Conservation (phyloP, 1,140 invertebrate species). For the Portunus trituberculatus region DNA sequence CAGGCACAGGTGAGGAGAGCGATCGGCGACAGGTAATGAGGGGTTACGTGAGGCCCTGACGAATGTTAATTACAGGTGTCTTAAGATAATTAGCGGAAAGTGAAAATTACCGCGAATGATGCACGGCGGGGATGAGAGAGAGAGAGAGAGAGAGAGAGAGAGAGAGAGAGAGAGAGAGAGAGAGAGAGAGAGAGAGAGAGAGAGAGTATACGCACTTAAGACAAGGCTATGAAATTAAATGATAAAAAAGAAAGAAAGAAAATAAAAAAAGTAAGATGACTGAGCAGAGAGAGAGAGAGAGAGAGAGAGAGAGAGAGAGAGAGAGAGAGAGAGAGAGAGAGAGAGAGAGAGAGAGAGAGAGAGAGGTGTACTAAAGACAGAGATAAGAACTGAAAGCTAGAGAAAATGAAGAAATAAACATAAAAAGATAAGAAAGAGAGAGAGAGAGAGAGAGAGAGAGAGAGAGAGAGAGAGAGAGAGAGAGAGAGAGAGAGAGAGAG, state of each 20-base stretch:
- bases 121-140: neutral
- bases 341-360: too few species aligned
- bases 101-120: neutral
- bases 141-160: slow-evolving; percentile 19
- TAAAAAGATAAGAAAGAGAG: neutral
- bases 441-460: neutral
- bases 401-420: too few species aligned
- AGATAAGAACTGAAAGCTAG: too few species aligned
- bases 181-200: neutral
- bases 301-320: too few species aligned
- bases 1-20: neutral
- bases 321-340: too few species aligned
- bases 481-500: slow-evolving; percentile 29
- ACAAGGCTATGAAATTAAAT: neutral
- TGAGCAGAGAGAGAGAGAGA: too few species aligned
- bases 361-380: too few species aligned
- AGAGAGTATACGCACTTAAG: neutral
- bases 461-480: neutral
- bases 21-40: neutral
- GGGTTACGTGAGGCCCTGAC: neutral
- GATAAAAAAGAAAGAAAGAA: neutral
- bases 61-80: neutral
- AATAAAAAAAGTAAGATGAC: neutral
- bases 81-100: neutral
- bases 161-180: neutral